These are phyloP conservation scores for Chaenocephalus aceratus DNA, from an alignment of 2,113 vertebrate species.

Conservation along the genomic window DNA sequence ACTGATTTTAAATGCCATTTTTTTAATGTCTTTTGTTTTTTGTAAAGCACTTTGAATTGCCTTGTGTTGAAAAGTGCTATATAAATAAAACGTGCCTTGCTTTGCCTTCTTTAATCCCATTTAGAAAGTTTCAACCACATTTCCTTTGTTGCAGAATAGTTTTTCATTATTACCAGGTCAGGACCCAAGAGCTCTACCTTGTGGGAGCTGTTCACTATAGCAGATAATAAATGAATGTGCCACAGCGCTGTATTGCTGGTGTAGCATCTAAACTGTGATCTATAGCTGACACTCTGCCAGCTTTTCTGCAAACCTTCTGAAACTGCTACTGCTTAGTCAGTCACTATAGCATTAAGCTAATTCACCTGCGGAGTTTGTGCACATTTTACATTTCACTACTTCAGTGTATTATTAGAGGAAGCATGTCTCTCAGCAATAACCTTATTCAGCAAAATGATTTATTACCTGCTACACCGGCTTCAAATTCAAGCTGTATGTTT, in stretches of 20 bases:
- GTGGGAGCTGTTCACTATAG: background rate
- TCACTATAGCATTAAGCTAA: slow-evolving; percentile 68
- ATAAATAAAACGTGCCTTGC: too few species aligned
- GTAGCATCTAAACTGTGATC: slow-evolving; percentile 32
- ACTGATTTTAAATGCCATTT: too few species aligned
- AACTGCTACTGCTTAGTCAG: slow-evolving; percentile 66
- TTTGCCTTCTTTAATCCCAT: background rate
- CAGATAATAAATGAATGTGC: background rate
- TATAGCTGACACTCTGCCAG: slow-evolving; percentile 52
- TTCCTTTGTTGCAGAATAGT: background rate
- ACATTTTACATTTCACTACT: slow-evolving; percentile 49
- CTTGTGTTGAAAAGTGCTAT: too few species aligned
- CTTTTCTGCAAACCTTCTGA: slow-evolving; percentile 65
- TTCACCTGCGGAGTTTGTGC: slow-evolving; percentile 46
- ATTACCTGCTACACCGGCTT: slow-evolving; percentile 17
- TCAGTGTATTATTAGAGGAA: slow-evolving; percentile 25
- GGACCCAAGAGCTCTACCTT: background rate
- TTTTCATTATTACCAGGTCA: background rate
- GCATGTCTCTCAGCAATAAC: slow-evolving; percentile 47
- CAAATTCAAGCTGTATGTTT: slow-evolving; percentile 25
- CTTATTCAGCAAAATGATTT: slow-evolving; percentile 8
- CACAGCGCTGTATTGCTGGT: slow-evolving; percentile 20
- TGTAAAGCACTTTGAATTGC: too few species aligned
- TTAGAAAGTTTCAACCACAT: background rate
- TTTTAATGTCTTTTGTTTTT: too few species aligned